Evolutionary conservation across 1,140 invertebrate species (phyloP).

Genomic region (Parasteatoda tepidariorum): DNA sequence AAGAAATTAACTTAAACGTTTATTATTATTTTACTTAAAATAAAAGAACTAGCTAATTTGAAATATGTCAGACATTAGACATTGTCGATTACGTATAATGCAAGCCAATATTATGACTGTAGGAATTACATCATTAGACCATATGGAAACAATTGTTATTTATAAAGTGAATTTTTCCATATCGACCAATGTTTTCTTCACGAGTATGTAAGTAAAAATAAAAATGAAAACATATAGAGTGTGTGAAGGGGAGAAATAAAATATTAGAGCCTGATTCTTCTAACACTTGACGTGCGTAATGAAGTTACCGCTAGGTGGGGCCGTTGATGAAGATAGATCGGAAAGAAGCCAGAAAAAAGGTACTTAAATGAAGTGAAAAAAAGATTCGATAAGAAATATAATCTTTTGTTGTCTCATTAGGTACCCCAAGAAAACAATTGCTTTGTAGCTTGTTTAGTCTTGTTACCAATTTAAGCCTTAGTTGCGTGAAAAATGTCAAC

Average conservation of each 20-base stretch:
- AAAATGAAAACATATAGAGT: not conserved
- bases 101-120: too few relatives aligned
- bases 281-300: constrained; percentile 33
- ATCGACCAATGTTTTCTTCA: too few relatives aligned
- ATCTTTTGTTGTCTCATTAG: constrained; percentile 49
- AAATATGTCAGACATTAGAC: too few relatives aligned
- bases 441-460: constrained; percentile 32
- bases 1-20: too few relatives aligned
- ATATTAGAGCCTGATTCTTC: constrained; percentile 1
- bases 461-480: constrained; percentile 28
- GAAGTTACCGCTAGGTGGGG: constrained; percentile 1
- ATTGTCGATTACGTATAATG: too few relatives aligned
- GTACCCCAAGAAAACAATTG: constrained; percentile 39
- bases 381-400: not conserved
- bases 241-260: not conserved
- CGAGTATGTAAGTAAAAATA: not conserved
- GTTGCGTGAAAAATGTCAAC: constrained; percentile 44
- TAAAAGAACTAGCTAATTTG: too few relatives aligned
- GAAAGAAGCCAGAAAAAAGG: constrained; percentile 44
- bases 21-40: too few relatives aligned
- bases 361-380: constrained; percentile 32
- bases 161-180: too few relatives aligned
- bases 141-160: too few relatives aligned
- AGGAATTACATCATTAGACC: too few relatives aligned
- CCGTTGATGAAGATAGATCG: constrained; percentile 46